Evolutionary conservation across 2,888 invertebrate species (phyloP).

Genomic region (Platycheirus rosarum): DNA sequence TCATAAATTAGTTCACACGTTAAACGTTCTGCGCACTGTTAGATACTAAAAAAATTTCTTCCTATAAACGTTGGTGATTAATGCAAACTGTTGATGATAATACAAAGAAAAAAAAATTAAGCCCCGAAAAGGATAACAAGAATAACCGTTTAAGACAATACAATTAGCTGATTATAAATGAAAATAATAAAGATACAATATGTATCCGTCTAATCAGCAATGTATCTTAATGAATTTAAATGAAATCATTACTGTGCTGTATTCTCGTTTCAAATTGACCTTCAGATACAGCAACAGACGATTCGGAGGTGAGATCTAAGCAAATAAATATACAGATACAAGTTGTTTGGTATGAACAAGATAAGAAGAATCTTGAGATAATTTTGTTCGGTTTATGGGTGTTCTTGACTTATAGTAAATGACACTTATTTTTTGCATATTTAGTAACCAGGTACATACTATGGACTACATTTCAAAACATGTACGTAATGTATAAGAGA

Average conservation of each 20-base stretch:
- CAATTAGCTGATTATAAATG: slow-evolving; percentile 56
- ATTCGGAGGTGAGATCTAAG: slow-evolving; percentile 34
- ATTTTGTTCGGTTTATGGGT: slow-evolving; percentile 5
- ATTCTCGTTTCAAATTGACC: slow-evolving; percentile 38
- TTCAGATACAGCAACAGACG: slow-evolving; percentile 44
- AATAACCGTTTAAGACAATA: slow-evolving; percentile 10
- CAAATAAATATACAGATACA: slow-evolving; percentile 55
- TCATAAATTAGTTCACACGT: slow-evolving; percentile 36
- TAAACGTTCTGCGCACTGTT: neutral
- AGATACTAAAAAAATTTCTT: neutral
- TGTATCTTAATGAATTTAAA: slow-evolving; percentile 52
- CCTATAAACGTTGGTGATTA: slow-evolving; percentile 24
- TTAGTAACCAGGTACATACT: too few species aligned
- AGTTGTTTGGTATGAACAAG: slow-evolving; percentile 54
- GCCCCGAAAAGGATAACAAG: slow-evolving; percentile 41
- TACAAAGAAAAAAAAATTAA: slow-evolving; percentile 8
- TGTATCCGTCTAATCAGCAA: slow-evolving; percentile 35
- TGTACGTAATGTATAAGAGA: too few species aligned
- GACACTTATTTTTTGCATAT: too few species aligned
- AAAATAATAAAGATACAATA: neutral
- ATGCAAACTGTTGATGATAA: slow-evolving; percentile 35
- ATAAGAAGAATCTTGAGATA: slow-evolving; percentile 42
- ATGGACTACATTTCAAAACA: too few species aligned
- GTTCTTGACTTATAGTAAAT: slow-evolving; percentile 37
- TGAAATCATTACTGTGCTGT: slow-evolving; percentile 17